Percentiles rank a stretch among this genome's conserved stretches.
phyloP scores from a whole-genome alignment of 2,113 vertebrate genomes.

The Neodontobutis hainanensis region DNA sequence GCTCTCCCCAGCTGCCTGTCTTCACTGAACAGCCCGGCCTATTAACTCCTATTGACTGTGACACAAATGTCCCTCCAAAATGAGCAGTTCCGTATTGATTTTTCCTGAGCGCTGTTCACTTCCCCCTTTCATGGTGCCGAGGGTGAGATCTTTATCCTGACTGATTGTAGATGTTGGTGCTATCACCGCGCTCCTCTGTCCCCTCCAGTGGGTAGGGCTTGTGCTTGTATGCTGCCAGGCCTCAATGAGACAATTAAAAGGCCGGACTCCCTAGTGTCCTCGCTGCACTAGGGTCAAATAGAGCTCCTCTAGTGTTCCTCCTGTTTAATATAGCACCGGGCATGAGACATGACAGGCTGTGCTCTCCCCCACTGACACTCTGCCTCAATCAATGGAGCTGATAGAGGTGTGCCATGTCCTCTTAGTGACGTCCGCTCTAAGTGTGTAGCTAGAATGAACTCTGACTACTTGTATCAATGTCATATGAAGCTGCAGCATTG shows the following conservation, averaged over 20 bases:
- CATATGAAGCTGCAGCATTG: slow-evolving; percentile 85
- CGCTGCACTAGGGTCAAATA: slow-evolving; percentile 75
- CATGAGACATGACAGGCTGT: slow-evolving; percentile 52
- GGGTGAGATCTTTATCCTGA: slow-evolving; percentile 99
- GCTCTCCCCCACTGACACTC: slow-evolving; percentile 42
- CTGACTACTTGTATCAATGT: slow-evolving; percentile 89
- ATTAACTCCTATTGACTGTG: slow-evolving; percentile 99
- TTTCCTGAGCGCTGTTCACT: slow-evolving; percentile 93
- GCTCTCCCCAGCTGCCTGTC: slow-evolving; percentile 82
- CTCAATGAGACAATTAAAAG: slow-evolving; percentile 86
- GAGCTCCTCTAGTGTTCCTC: slow-evolving; percentile 38
- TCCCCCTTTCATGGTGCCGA: slow-evolving; percentile 88
- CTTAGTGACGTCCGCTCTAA: slow-evolving; percentile 39
- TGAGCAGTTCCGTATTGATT: slow-evolving; percentile 99
- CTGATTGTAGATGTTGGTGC: slow-evolving; percentile 88
- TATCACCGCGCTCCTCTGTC: slow-evolving; percentile 84
- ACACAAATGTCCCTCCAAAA: slow-evolving; percentile 98
- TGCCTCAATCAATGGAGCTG: slow-evolving; percentile 64
- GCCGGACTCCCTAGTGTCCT: slow-evolving; percentile 78
- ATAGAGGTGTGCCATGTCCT: slow-evolving; percentile 64
- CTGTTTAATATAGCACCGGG: slow-evolving; percentile 50
- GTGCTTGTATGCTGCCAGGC: slow-evolving; percentile 77
- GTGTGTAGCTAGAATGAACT: slow-evolving; percentile 74
- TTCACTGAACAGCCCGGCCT: slow-evolving; percentile 88
- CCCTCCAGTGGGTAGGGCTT: slow-evolving; percentile 82